phyloP scores from a whole-genome alignment of 2,113 vertebrate genomes.

The Eurystomus gularis region DNA sequence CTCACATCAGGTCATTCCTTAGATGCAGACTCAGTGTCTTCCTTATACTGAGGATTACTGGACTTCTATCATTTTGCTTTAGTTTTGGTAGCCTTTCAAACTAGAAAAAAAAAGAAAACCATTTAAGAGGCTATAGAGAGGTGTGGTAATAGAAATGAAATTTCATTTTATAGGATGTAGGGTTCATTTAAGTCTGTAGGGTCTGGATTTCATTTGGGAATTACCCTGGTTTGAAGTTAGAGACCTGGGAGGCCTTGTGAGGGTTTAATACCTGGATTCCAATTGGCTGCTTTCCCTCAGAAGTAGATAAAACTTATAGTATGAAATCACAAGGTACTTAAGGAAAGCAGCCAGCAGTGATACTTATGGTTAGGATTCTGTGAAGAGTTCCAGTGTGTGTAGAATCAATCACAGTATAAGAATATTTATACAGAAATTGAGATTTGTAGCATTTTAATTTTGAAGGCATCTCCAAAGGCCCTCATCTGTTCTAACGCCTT shows the following conservation, averaged over 20 bases:
- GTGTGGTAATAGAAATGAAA: neutral
- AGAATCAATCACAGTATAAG: neutral
- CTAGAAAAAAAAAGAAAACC: neutral
- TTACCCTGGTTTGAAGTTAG: neutral
- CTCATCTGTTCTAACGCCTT: neutral
- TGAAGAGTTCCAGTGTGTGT: neutral
- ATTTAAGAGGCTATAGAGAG: neutral
- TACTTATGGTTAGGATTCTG: neutral
- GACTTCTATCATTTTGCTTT: neutral
- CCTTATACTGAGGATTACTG: neutral
- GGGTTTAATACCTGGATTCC: neutral
- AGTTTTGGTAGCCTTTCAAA: conserved; percentile 10
- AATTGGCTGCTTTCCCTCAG: neutral
- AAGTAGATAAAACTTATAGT: neutral
- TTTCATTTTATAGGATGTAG: neutral
- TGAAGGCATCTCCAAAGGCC: neutral
- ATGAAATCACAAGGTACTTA: neutral
- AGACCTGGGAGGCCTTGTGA: neutral
- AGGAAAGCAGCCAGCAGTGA: neutral
- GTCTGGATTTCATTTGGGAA: neutral
- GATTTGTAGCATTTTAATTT: neutral
- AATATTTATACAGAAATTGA: neutral
- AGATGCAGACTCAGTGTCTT: neutral
- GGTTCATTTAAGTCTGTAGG: neutral
- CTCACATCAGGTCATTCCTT: neutral